phyloP scores from a whole-genome alignment of 2,797 vertebrate genomes.

The Syndactyla subalaris region DNA sequence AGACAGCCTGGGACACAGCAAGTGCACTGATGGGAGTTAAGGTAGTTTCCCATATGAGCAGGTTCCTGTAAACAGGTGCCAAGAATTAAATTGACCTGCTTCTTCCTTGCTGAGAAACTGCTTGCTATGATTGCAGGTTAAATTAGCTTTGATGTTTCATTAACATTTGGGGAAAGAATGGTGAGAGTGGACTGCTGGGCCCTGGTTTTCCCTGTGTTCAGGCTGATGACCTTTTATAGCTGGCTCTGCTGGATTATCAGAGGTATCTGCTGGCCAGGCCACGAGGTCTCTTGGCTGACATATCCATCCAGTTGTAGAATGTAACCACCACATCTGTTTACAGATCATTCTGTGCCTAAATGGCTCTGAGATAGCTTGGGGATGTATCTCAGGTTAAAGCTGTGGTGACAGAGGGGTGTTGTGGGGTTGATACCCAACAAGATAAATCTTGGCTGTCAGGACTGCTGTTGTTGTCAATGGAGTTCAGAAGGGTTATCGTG shows the following conservation, averaged over 20 bases:
- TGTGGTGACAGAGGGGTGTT: not conserved
- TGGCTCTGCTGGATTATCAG: not conserved
- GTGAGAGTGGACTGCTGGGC: not conserved
- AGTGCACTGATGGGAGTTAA: not conserved
- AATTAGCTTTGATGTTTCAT: not conserved
- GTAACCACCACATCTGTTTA: not conserved
- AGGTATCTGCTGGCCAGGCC: not conserved
- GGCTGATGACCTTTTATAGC: not conserved
- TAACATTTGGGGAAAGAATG: not conserved
- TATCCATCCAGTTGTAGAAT: not conserved
- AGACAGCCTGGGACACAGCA: not conserved
- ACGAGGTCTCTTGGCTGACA: not conserved
- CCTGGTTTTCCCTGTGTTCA: fast-evolving
- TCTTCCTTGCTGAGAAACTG: not conserved
- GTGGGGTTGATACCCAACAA: not conserved
- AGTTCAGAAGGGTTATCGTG: not conserved
- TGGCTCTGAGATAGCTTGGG: not conserved
- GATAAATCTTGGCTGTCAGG: not conserved
- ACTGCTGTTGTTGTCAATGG: not conserved
- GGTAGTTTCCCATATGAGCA: not conserved
- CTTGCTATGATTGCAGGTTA: not conserved
- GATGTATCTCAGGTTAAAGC: not conserved
- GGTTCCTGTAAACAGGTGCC: not conserved
- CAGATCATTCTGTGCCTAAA: not conserved
- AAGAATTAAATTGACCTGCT: not conserved